A percentile compares a stretch with the other conserved stretches of the same genome.
These are phyloP conservation scores for Eueremaeus valkanovi DNA, from an alignment of 2,888 invertebrate genomes.

Conservation along the genomic window DNA sequence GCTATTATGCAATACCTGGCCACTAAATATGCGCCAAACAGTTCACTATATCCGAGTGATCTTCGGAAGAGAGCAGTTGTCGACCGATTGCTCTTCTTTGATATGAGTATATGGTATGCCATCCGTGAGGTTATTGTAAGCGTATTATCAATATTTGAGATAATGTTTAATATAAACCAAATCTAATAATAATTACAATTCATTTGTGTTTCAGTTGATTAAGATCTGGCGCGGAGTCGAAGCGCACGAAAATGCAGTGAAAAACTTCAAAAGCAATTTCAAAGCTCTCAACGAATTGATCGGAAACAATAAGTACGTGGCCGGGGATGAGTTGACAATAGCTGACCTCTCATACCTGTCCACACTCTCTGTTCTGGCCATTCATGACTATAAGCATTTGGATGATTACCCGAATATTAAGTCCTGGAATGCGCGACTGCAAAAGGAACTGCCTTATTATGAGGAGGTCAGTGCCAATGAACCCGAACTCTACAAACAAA, in stretches of 20 bases:
- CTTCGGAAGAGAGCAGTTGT: slow-evolving; percentile 66
- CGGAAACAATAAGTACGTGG: slow-evolving; percentile 3
- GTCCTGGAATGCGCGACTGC: not conserved
- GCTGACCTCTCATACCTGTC: slow-evolving; percentile 18
- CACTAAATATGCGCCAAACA: slow-evolving; percentile 72
- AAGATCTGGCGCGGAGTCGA: slow-evolving; percentile 55
- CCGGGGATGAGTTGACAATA: not conserved
- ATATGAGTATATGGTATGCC: slow-evolving; percentile 64
- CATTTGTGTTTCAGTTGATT: slow-evolving; percentile 51
- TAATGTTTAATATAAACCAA: not conserved
- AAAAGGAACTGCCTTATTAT: slow-evolving; percentile 32
- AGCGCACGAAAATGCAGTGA: not conserved
- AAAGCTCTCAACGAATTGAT: not conserved
- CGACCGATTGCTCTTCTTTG: slow-evolving; percentile 58
- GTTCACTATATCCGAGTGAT: slow-evolving; percentile 67
- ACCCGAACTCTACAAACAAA: not conserved
- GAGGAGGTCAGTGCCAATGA: not conserved
- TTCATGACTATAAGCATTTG: not conserved
- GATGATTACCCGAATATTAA: not conserved
- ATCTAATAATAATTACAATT: too few species aligned
- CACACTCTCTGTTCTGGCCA: not conserved
- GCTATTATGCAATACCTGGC: slow-evolving; percentile 73
- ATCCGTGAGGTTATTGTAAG: slow-evolving; percentile 67
- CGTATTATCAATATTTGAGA: not conserved
- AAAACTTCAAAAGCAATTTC: not conserved